Evolutionary conservation across 2,797 vertebrate species (phyloP).

Genomic region (Echiichthys vipera): DNA sequence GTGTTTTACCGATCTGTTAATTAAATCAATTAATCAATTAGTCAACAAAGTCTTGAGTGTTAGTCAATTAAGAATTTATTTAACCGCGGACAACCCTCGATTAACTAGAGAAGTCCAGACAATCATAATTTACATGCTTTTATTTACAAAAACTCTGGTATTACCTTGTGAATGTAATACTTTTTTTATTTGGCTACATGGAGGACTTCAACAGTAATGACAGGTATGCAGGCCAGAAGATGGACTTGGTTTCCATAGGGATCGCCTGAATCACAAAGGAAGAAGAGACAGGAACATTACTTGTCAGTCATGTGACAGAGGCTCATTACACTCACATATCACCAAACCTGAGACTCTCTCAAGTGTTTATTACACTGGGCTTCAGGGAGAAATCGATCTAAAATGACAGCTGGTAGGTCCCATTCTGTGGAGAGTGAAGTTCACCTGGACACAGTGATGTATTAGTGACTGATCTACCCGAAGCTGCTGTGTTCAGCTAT

Average conservation of each 20-base stretch:
- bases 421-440: conserved; percentile 62
- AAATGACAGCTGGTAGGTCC: conserved; percentile 81
- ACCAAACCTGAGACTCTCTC: conserved; percentile 68
- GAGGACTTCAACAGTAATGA: conserved; percentile 1
- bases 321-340: conserved; percentile 76
- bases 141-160: neutral
- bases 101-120: neutral
- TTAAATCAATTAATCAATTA: too few species aligned
- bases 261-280: conserved; percentile 57
- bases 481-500: conserved; percentile 57
- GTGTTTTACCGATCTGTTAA: too few species aligned
- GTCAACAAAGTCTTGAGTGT: too few species aligned
- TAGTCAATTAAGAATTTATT: too few species aligned
- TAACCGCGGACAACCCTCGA: too few species aligned
- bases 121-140: neutral
- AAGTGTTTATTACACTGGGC: conserved; percentile 81
- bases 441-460: conserved; percentile 59
- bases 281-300: conserved; percentile 59
- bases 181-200: conserved; percentile 1
- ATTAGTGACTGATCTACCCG: conserved; percentile 51
- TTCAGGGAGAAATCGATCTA: conserved; percentile 76
- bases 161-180: neutral
- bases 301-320: conserved; percentile 76
- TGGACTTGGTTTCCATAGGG: conserved; percentile 45
- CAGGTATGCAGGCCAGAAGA: conserved; percentile 26